Percentiles rank a stretch among this genome's conserved stretches.
phyloP scores from a whole-genome alignment of 2,888 invertebrate species.

The Merodon equestris region DNA sequence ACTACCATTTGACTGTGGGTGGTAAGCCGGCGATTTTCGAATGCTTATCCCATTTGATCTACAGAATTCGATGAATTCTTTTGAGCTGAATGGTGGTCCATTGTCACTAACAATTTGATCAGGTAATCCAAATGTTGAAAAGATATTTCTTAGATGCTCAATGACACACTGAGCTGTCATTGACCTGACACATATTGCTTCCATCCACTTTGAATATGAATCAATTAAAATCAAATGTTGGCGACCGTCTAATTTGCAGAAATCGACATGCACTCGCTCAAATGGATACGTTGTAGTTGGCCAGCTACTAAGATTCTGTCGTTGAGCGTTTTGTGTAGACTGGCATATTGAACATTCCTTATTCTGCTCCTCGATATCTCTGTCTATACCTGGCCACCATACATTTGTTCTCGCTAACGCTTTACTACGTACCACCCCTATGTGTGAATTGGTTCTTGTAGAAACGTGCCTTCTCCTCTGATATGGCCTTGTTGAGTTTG shows the following conservation, averaged over 20 bases:
- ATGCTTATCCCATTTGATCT: slow-evolving; percentile 5
- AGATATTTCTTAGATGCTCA: slow-evolving; percentile 2
- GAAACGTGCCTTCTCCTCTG: too few species aligned
- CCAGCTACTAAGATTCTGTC: slow-evolving; percentile 17
- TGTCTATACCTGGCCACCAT: slow-evolving; percentile 72
- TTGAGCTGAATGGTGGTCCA: slow-evolving; percentile 14
- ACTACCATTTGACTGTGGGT: slow-evolving; percentile 68
- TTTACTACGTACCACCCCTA: slow-evolving; percentile 72
- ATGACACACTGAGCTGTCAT: slow-evolving; percentile 1
- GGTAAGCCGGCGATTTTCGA: slow-evolving; percentile 37
- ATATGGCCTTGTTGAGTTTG: too few species aligned
- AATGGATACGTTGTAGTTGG: slow-evolving; percentile 42
- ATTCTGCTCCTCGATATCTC: slow-evolving; percentile 70
- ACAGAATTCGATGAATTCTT: slow-evolving; percentile 14
- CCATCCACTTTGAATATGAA: slow-evolving; percentile 22
- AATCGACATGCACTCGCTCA: slow-evolving; percentile 65
- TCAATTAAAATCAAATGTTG: too few species aligned
- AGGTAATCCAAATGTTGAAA: slow-evolving; percentile 20
- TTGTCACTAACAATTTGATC: slow-evolving; percentile 10
- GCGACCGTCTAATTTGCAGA: slow-evolving; percentile 22
- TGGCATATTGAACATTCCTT: slow-evolving; percentile 59
- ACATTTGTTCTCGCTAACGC: slow-evolving; percentile 70
- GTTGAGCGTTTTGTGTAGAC: slow-evolving; percentile 4
- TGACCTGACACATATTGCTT: background rate
- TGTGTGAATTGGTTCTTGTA: slow-evolving; percentile 71